A percentile compares a stretch with the other conserved stretches of the same genome.
phyloP scores from a whole-genome alignment of 2,888 invertebrate genomes.

The Macropis europaea region DNA sequence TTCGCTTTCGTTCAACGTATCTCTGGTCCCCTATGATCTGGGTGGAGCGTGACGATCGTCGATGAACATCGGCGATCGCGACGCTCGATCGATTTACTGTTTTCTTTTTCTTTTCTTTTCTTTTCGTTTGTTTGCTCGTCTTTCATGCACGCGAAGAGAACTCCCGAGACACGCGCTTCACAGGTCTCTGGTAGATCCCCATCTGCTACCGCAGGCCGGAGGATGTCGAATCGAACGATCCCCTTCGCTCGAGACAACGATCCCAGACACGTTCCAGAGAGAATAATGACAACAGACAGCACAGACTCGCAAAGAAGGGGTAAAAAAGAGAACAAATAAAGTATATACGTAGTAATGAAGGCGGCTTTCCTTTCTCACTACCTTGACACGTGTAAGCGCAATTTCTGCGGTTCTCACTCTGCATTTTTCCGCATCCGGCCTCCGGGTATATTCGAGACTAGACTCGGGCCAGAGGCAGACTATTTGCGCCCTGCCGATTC shows the following conservation, averaged over 20 bases:
- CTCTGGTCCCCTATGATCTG: too few species aligned
- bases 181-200: too few species aligned
- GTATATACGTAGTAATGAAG: conserved; percentile 39
- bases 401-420: conserved; percentile 54
- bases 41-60: too few species aligned
- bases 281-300: conserved; percentile 50
- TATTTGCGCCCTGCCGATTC: conserved; percentile 50
- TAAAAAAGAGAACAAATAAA: conserved; percentile 48
- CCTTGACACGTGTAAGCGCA: conserved; percentile 62
- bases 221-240: conserved; percentile 33
- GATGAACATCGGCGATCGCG: too few species aligned
- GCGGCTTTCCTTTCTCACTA: conserved; percentile 58
- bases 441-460: conserved; percentile 63
- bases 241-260: conserved; percentile 23
- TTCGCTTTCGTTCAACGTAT: neutral
- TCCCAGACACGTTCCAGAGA: conserved; percentile 36
- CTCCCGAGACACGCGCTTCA: too few species aligned
- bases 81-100: too few species aligned
- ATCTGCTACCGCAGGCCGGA: conserved; percentile 17
- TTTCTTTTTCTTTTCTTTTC: conserved; percentile 30
- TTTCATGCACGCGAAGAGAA: too few species aligned
- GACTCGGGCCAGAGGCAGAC: conserved; percentile 57
- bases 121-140: conserved; percentile 34
- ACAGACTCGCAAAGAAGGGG: conserved; percentile 53
- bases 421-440: conserved; percentile 55